Evolutionary conservation across 2,888 invertebrate genomes (phyloP).

Genomic region (Cremastobaeus sp.): DNA sequence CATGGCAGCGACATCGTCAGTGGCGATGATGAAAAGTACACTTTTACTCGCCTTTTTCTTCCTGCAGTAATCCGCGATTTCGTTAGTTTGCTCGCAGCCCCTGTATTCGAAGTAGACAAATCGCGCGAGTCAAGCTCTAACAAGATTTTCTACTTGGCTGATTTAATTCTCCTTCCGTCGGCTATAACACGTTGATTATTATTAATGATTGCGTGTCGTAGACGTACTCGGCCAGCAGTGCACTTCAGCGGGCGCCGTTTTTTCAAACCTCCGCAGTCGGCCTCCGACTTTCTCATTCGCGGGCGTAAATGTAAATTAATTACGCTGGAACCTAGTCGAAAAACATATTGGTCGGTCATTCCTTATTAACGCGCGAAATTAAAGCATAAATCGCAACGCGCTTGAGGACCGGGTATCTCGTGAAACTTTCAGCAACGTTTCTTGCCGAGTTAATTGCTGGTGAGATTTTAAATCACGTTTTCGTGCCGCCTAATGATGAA

Average conservation of each 20-base stretch:
- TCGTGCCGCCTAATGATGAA: conserved; percentile 50
- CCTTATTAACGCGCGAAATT: conserved; percentile 76
- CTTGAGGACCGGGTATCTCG: conserved; percentile 69
- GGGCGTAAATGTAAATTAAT: conserved; percentile 76
- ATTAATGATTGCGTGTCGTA: conserved; percentile 70
- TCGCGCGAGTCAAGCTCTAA: conserved; percentile 62
- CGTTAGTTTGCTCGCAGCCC: conserved; percentile 26
- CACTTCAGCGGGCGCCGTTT: conserved; percentile 61
- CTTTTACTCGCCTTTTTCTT: conserved; percentile 9
- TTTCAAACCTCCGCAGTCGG: conserved; percentile 54
- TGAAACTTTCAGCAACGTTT: conserved; percentile 52
- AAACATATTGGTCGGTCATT: conserved; percentile 73
- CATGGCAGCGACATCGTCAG: conserved; percentile 22
- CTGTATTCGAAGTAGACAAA: conserved; percentile 58
- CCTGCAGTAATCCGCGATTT: conserved; percentile 23
- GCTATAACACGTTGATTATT: conserved; percentile 69
- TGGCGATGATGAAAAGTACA: conserved; percentile 26
- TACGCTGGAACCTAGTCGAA: conserved; percentile 70
- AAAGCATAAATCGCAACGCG: conserved; percentile 76
- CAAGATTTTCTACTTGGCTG: conserved; percentile 68
- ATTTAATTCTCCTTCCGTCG: conserved; percentile 68
- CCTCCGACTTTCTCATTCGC: conserved; percentile 67
- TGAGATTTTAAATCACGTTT: conserved; percentile 56
- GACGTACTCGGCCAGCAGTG: conserved; percentile 62
- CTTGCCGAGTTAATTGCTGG: conserved; percentile 52